Percentiles rank a stretch among this genome's conserved stretches.
phyloP scores from a whole-genome alignment of 2,113 vertebrate species.

The Calidris pygmaea region DNA sequence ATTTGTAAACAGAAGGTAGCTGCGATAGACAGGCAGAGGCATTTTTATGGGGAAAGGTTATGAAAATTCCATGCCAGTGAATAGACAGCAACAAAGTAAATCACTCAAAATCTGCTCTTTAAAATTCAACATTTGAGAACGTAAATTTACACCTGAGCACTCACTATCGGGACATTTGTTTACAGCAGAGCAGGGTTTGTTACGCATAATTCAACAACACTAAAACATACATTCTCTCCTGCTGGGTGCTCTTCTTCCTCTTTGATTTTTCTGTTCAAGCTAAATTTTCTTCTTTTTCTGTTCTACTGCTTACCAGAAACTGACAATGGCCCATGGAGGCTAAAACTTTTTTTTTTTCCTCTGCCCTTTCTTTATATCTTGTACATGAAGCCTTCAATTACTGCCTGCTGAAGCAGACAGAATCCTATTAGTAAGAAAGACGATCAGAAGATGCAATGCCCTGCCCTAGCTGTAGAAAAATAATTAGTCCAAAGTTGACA shows the following conservation, averaged over 20 bases:
- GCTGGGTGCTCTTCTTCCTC: slow-evolving; percentile 21
- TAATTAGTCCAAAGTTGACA: slow-evolving; percentile 88
- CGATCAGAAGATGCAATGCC: slow-evolving; percentile 77
- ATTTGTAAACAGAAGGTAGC: neutral
- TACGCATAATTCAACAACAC: slow-evolving; percentile 42
- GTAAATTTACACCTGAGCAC: neutral
- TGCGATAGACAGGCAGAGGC: neutral
- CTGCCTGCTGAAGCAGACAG: slow-evolving; percentile 89
- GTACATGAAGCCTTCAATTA: slow-evolving; percentile 88
- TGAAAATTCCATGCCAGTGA: slow-evolving; percentile 23
- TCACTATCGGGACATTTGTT: neutral
- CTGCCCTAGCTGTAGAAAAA: slow-evolving; percentile 85
- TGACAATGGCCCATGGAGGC: slow-evolving; percentile 73
- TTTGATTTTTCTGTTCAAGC: slow-evolving; percentile 71
- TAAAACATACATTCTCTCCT: slow-evolving; percentile 46
- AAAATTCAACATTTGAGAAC: neutral
- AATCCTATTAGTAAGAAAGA: slow-evolving; percentile 90
- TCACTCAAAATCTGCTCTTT: slow-evolving; percentile 11
- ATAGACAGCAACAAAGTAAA: neutral
- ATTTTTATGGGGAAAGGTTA: neutral
- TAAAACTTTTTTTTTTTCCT: slow-evolving; percentile 75
- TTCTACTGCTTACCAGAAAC: slow-evolving; percentile 76
- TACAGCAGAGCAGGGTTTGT: slow-evolving; percentile 7
- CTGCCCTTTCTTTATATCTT: slow-evolving; percentile 27
- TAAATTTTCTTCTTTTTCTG: slow-evolving; percentile 71